A percentile compares a stretch with the other conserved stretches of the same genome.
These are phyloP conservation scores for Semibalanus balanoides DNA, from an alignment of 1,140 invertebrate genomes.

Conservation along the genomic window DNA sequence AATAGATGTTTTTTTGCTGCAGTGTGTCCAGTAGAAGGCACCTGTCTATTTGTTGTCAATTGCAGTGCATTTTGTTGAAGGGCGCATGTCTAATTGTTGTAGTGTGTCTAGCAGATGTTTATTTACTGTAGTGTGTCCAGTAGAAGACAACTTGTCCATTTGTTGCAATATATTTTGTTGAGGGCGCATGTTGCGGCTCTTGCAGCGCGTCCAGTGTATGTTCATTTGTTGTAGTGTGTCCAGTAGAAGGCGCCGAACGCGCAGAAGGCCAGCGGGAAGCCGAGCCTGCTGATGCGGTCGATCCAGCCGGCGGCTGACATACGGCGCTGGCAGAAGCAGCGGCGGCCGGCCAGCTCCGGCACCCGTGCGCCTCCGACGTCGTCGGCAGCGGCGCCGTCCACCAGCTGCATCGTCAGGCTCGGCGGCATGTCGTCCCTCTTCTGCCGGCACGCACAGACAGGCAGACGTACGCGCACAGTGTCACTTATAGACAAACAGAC, in stretches of 20 bases:
- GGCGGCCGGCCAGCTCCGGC: neutral
- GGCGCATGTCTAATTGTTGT: too few species aligned
- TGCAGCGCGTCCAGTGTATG: neutral
- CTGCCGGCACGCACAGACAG: neutral
- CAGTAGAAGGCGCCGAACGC: neutral
- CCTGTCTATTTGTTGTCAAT: too few species aligned
- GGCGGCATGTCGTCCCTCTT: neutral
- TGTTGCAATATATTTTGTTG: too few species aligned
- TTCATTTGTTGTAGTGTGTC: neutral
- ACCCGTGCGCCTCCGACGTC: neutral
- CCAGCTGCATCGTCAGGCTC: neutral
- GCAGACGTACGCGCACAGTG: too few species aligned
- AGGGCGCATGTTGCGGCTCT: too few species aligned
- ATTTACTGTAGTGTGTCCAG: neutral
- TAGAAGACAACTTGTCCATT: too few species aligned
- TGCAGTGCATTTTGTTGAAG: too few species aligned
- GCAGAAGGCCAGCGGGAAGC: neutral
- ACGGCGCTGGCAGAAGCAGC: neutral
- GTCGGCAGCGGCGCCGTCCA: neutral
- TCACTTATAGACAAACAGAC: too few species aligned
- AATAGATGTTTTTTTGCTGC: too few species aligned
- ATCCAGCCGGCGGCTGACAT: neutral
- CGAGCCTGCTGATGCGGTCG: neutral
- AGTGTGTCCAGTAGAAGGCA: too few species aligned
- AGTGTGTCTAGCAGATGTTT: neutral